These are phyloP conservation scores for Athripsodes cinereus DNA, from an alignment of 2,888 invertebrate species.

Conservation along the genomic window DNA sequence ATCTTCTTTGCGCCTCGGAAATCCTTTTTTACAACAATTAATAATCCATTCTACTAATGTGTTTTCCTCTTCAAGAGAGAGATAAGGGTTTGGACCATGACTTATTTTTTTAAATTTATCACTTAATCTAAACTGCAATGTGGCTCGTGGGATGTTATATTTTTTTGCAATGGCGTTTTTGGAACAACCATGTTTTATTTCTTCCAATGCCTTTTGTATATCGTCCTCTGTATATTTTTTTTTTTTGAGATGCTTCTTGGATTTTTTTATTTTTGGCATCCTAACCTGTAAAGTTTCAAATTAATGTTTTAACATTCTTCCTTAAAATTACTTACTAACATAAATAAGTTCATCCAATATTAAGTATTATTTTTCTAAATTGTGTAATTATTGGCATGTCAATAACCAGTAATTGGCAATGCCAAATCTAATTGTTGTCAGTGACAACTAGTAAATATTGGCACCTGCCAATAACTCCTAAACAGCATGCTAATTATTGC, in stretches of 20 bases:
- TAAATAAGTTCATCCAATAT: not conserved
- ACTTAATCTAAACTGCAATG: slow-evolving; percentile 1
- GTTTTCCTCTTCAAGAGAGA: slow-evolving; percentile 5
- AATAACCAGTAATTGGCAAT: not conserved
- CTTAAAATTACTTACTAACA: not conserved
- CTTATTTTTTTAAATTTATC: not conserved
- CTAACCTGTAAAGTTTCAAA: not conserved
- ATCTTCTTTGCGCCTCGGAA: not conserved
- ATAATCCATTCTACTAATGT: slow-evolving; percentile 3
- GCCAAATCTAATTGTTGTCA: not conserved
- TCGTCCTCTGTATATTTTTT: not conserved
- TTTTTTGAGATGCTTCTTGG: too few relatives aligned
- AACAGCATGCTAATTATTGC: not conserved
- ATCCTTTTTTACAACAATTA: slow-evolving; percentile 1
- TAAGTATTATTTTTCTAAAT: not conserved
- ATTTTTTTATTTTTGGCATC: not conserved
- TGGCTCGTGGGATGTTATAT: not conserved
- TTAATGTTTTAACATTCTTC: not conserved
- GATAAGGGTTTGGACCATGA: slow-evolving; percentile 3
- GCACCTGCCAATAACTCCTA: not conserved
- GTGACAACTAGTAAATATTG: not conserved
- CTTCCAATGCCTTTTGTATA: not conserved
- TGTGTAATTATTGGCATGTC: not conserved
- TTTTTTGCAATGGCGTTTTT: too few relatives aligned
- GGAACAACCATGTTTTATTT: not conserved